Percentiles rank a stretch among this genome's conserved stretches.
Conservation (phyloP, 1,140 invertebrate genomes). For the Neuroterus valhalla region DNA sequence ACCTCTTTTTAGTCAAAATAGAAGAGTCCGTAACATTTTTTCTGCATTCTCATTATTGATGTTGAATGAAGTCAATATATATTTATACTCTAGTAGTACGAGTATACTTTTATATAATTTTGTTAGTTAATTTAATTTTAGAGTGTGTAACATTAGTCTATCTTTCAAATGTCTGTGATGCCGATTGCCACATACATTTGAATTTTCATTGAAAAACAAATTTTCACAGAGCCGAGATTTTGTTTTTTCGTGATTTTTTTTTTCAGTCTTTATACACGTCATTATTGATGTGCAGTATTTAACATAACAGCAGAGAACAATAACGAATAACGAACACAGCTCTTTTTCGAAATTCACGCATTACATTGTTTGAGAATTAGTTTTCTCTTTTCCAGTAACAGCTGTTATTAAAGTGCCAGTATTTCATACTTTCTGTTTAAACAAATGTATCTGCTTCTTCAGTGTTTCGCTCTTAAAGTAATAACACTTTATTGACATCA, state of each 20-base stretch:
- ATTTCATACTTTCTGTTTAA: too few species aligned
- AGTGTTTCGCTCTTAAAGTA: conserved; percentile 9
- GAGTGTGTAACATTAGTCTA: neutral
- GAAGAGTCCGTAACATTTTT: too few species aligned
- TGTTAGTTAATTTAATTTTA: neutral
- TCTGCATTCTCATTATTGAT: too few species aligned
- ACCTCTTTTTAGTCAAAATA: too few species aligned
- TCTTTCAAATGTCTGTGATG: neutral
- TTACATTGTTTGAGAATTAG: neutral
- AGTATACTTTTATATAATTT: too few species aligned
- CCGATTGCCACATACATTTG: neutral
- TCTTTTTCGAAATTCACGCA: neutral
- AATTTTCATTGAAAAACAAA: conserved; percentile 1
- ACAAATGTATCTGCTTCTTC: neutral
- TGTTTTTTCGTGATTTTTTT: conserved; percentile 14
- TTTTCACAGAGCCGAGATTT: neutral
- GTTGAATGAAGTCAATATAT: too few species aligned
- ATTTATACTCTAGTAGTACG: too few species aligned
- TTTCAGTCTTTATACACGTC: conserved; percentile 22
- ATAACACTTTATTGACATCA: neutral
- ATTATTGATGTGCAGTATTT: conserved; percentile 7
- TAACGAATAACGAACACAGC: neutral
- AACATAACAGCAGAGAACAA: neutral
- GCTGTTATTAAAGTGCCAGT: too few species aligned
- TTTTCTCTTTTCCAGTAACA: neutral